A percentile compares a stretch with the other conserved stretches of the same genome.
Conservation (phyloP, 2,113 vertebrate species). For the Potamarius usumacintae region DNA sequence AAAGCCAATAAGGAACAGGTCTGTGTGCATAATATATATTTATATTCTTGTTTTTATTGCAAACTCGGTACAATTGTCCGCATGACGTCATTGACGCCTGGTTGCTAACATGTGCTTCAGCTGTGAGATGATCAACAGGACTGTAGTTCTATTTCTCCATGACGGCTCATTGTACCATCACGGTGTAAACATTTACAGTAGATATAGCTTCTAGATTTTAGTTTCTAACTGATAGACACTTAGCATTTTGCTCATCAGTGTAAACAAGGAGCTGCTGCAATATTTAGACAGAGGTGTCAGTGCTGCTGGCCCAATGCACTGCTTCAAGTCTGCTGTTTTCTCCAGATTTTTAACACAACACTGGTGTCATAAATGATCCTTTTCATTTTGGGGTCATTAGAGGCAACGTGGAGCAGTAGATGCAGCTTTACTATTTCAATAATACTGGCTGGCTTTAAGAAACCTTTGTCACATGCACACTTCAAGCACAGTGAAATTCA, state of each 20-base stretch:
- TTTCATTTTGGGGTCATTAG: background rate
- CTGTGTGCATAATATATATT: slow-evolving; percentile 39
- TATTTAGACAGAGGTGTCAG: background rate
- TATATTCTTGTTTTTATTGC: background rate
- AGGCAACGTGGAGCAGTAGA: background rate
- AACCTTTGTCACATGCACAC: too few relatives aligned
- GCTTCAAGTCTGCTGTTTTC: too few relatives aligned
- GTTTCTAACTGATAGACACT: too few relatives aligned
- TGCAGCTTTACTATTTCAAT: background rate
- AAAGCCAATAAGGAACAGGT: slow-evolving; percentile 77
- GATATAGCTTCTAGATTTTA: background rate
- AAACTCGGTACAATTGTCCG: background rate
- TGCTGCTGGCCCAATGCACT: background rate
- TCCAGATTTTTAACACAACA: too few relatives aligned
- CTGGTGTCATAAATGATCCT: too few relatives aligned
- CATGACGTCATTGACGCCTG: background rate
- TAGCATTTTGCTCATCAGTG: background rate
- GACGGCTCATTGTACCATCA: too few relatives aligned
- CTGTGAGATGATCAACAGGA: background rate
- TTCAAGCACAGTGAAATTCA: too few relatives aligned
- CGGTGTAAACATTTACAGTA: background rate
- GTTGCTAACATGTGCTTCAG: background rate
- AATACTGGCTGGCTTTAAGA: too few relatives aligned
- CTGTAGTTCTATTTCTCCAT: too few relatives aligned
- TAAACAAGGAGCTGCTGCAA: slow-evolving; percentile 20